A percentile compares a stretch with the other conserved stretches of the same genome.
Evolutionary conservation across 2,797 vertebrate species (phyloP).

Genomic region (Austrolebias charrua): DNA sequence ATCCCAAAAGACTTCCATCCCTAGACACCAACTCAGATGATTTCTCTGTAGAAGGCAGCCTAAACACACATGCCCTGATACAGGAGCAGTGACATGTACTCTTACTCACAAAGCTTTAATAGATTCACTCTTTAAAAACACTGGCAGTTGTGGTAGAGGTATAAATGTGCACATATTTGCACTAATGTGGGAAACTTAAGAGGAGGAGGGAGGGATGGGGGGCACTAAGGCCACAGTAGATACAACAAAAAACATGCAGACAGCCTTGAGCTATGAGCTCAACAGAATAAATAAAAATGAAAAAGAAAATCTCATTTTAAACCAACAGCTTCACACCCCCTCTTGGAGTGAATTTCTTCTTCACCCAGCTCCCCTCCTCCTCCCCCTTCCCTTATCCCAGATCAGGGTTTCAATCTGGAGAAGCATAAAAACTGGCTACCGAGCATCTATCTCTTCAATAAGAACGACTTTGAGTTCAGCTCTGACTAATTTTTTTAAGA

Average conservation of each 20-base stretch:
- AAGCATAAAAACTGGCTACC: slow-evolving; percentile 56
- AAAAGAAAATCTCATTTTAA: slow-evolving; percentile 74
- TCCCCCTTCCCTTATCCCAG: slow-evolving; percentile 43
- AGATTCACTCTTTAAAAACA: slow-evolving; percentile 9
- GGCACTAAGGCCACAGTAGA: slow-evolving; percentile 61
- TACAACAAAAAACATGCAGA: slow-evolving; percentile 71
- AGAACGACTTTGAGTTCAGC: neutral
- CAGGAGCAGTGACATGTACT: neutral
- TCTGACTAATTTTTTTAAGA: slow-evolving; percentile 2
- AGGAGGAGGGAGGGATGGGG: slow-evolving; percentile 36
- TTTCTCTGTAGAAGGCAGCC: slow-evolving; percentile 34
- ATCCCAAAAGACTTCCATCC: slow-evolving; percentile 63
- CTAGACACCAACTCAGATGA: slow-evolving; percentile 51
- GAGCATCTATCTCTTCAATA: slow-evolving; percentile 44
- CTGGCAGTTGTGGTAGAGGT: slow-evolving; percentile 30
- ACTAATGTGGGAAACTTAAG: slow-evolving; percentile 47
- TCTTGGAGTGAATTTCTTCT: slow-evolving; percentile 41
- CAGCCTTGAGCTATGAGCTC: slow-evolving; percentile 77
- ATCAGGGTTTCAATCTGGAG: slow-evolving; percentile 61
- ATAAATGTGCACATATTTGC: slow-evolving; percentile 47
- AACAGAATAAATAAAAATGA: slow-evolving; percentile 78
- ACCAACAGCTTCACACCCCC: slow-evolving; percentile 62
- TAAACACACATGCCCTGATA: slow-evolving; percentile 35
- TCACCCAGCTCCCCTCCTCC: slow-evolving; percentile 46
- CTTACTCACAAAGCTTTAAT: slow-evolving; percentile 21